Conservation (phyloP, 2,888 invertebrate genomes). For the Griposia aprilina region DNA sequence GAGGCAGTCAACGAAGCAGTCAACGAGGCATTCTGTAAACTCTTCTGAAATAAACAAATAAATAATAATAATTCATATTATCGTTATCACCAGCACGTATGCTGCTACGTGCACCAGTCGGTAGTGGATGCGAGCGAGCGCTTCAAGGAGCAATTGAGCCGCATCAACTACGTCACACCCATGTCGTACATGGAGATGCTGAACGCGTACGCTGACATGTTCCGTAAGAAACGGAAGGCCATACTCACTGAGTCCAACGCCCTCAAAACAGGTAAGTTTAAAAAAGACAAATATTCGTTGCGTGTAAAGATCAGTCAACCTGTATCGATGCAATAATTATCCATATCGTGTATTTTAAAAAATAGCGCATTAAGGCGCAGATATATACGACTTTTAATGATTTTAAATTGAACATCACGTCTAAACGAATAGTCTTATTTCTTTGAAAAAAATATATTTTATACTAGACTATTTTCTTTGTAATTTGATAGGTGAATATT, state of each 20-base stretch:
- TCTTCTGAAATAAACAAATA: no score
- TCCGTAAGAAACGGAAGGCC: slow-evolving; percentile 92
- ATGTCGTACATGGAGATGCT: slow-evolving; percentile 97
- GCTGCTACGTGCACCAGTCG: slow-evolving; percentile 92
- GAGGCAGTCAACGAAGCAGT: no score
- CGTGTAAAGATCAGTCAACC: neutral
- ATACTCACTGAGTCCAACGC: slow-evolving; percentile 90
- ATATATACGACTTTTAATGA: no score
- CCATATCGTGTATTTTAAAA: neutral
- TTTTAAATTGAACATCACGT: no score
- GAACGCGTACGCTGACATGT: slow-evolving; percentile 94
- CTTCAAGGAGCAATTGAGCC: slow-evolving; percentile 93
- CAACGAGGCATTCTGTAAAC: no score
- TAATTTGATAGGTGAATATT: no score
- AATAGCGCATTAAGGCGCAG: no score
- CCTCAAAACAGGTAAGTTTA: slow-evolving; percentile 85
- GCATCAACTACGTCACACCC: slow-evolving; percentile 97
- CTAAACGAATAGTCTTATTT: no score
- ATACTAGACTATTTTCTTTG: no score
- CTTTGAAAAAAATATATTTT: no score
- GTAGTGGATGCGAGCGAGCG: slow-evolving; percentile 93
- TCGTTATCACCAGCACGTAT: slow-evolving; percentile 77
- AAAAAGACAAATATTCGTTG: neutral
- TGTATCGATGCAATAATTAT: neutral
- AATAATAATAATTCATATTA: neutral